Evolutionary conservation across 2,113 vertebrate genomes (phyloP).

Genomic region (Alaudala cheleensis): DNA sequence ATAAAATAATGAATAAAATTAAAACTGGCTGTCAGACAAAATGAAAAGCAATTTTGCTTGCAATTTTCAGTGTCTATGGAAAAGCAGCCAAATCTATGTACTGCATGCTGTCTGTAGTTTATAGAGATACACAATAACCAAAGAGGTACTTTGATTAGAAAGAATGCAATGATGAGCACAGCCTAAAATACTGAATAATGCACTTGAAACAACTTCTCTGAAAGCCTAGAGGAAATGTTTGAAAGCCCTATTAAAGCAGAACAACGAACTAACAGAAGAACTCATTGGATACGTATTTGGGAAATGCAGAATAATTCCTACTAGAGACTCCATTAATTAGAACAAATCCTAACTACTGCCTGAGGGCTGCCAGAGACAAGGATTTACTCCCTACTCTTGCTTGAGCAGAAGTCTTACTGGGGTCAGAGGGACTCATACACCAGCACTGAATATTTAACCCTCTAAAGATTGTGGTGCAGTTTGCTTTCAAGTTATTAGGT

Average conservation of each 20-base stretch:
- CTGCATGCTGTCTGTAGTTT: slow-evolving; percentile 36
- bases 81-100: slow-evolving; percentile 66
- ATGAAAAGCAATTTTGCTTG: slow-evolving; percentile 79
- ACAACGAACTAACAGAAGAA: slow-evolving; percentile 17
- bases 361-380: slow-evolving; percentile 53
- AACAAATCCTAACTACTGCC: slow-evolving; percentile 57
- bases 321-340: slow-evolving; percentile 65
- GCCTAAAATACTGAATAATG: slow-evolving; percentile 9
- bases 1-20: slow-evolving; percentile 80
- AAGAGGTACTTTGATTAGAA: slow-evolving; percentile 54
- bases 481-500: not conserved
- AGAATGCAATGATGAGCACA: slow-evolving; percentile 22
- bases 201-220: not conserved
- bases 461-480: not conserved
- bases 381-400: slow-evolving; percentile 12
- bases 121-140: slow-evolving; percentile 28
- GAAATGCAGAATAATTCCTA: slow-evolving; percentile 55
- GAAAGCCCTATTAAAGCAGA: slow-evolving; percentile 32
- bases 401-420: slow-evolving; percentile 13
- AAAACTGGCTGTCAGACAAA: slow-evolving; percentile 78
- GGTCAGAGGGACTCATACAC: slow-evolving; percentile 21
- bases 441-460: slow-evolving; percentile 9
- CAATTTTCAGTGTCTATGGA: slow-evolving; percentile 64
- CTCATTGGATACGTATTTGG: slow-evolving; percentile 17
- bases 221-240: slow-evolving; percentile 40